Base-by-base conservation (phyloP, 2,797 vertebrate genomes). In the Pseudocheirus occidentalis region DNA sequence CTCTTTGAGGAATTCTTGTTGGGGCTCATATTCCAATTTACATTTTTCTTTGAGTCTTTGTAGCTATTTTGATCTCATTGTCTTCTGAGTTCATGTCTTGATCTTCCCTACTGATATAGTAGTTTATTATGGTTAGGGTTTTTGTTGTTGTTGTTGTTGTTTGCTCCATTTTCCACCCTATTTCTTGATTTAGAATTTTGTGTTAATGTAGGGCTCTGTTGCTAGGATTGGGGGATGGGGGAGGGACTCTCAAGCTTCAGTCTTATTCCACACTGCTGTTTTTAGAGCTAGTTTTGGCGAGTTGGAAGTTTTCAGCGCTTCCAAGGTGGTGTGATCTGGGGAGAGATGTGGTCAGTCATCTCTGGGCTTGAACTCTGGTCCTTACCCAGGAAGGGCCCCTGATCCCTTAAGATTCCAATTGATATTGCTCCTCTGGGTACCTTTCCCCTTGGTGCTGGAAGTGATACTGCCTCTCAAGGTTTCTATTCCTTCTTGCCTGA, bases 161-260 rank as follows among this genome's bases (percentile, higher is more conserved):
- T 40, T 87, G 73, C 21, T 87, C 10, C 46, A 50, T 12, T 81
- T 50, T 87, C 40, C 9, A 46, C 21, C 7, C 40, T 46, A 87
- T 46, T 87, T 87, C 40, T 50, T 87, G 66, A 40, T 81, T 81
- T 46, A 18, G 7, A 81, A 81, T 46, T 81, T 46, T 81, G 9
- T 81, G 40, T 46, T 46, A 11, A 46, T 81, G 40, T 81, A 27
- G 40, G 73, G 10, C 73, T 87, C 21, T 87, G n/a, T 87, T 50
- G 1, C 66, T 46, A 10, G 24, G 7, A 11, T 73, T 18, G 2
- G 2, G 18, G 18, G 2, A 16, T 0, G 10, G 7, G n/a, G n/a
- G 1, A 46, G 66, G n/a, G 5, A 73, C 18, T 40, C 66, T 40
- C 21, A 46, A 10, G 24, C 73, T 81, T 46, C 18, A 50, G 9